Base-by-base conservation (phyloP, 2,797 vertebrate species). In the Lophius americanus region DNA sequence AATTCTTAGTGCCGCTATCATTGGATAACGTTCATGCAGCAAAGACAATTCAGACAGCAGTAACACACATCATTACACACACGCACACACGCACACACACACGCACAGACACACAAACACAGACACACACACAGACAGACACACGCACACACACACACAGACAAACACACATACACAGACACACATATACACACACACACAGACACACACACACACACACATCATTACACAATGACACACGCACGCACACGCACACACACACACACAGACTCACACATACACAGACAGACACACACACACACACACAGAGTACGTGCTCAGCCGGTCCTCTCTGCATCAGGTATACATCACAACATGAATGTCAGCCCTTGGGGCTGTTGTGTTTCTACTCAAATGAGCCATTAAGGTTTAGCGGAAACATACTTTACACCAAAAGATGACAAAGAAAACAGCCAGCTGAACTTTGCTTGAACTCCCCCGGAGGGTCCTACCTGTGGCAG, bases 391-490 rank as follows among this genome's bases (percentile, higher is more conserved):
- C 52, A 64, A 61, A 78, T 57, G 63, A 76, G 58, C 66, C 64
- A 54, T 42, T 54, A 70, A 68, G 52, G 7, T 44, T 39, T 9
- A 9, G 44, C 8, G 4, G 3, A 57, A 66, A 75, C 4, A 51
- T 13, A 38, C 13, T 53, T 12, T 47, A 23, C 50, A 38, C 12
- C 14, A 44, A 43, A 23, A 64, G 41, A 33, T 74, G 32, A 43
- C 3, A 0, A 3, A 41, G 32, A 72, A 72, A 81, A 83, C 38
- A 64, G 56, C 49, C 5, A 10, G 8, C 5, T 76, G 9, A 82
- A 86, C 77, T 64, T 67, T 50, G 5, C 23, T 23, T 76, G 75
- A 87, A 85, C 81, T 73, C 70, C 68, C 63, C 64, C 72, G 48
- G 57, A 62, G 63, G 75, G 60, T 79, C 78, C 56, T 52, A 80